Conservation (phyloP, 2,113 vertebrate species). For the Pseudonaja textilis region DNA sequence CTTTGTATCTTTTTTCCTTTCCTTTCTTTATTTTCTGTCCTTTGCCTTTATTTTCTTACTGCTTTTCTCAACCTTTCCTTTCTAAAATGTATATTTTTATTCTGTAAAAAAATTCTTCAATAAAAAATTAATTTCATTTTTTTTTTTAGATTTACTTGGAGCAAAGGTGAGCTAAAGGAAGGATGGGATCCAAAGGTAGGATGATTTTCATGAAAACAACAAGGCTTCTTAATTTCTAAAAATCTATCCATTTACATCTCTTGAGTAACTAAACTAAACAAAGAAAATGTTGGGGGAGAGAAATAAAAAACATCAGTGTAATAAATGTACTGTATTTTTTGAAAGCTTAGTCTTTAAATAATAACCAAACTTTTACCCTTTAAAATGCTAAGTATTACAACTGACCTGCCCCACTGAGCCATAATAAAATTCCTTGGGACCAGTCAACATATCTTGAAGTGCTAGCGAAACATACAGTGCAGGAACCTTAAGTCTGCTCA, state of each 20-base stretch:
- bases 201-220: not conserved
- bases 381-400: not conserved
- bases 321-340: not conserved
- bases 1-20: not conserved
- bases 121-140: not conserved
- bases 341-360: not conserved
- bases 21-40: not conserved
- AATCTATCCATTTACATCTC: not conserved
- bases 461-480: not conserved
- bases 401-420: not conserved
- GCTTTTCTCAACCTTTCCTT: not conserved
- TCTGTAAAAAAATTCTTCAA: not conserved
- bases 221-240: not conserved
- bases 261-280: not conserved
- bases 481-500: not conserved
- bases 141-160: not conserved
- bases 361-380: not conserved
- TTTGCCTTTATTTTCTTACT: not conserved
- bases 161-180: not conserved
- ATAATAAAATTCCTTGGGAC: not conserved
- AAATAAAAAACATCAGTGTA: not conserved
- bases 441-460: not conserved
- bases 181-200: not conserved
- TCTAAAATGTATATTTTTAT: not conserved
- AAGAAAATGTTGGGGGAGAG: not conserved